Percentiles rank a stretch among this genome's conserved stretches.
phyloP scores from a whole-genome alignment of 92 coral and sea anemone species.

The Epizoanthus fatuus region DNA sequence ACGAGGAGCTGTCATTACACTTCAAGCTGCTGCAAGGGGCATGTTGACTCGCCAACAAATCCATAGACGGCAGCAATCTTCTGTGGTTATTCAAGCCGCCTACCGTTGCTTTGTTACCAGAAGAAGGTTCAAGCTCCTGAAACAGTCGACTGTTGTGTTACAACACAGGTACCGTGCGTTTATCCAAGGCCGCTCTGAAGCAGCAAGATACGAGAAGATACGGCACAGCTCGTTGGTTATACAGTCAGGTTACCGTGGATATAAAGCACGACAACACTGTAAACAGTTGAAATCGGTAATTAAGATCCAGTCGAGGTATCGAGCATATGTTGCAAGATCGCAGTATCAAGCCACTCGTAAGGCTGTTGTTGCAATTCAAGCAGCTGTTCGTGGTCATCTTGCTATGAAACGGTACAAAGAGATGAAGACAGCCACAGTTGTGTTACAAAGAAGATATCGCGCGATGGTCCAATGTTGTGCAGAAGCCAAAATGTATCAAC shows the following conservation, averaged over 20 bases:
- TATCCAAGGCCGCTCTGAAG: slow-evolving; percentile 56
- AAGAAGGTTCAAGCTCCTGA: slow-evolving; percentile 40
- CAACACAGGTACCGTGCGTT: slow-evolving; percentile 81
- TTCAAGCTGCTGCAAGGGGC: slow-evolving; percentile 69
- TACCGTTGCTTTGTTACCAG: slow-evolving; percentile 54
- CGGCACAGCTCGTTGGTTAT: slow-evolving; percentile 38
- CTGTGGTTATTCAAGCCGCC: slow-evolving; percentile 68
- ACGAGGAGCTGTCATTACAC: slow-evolving; percentile 59
- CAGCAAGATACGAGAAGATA: slow-evolving; percentile 46
- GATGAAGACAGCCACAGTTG: slow-evolving; percentile 53
- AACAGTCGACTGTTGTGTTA: slow-evolving; percentile 33
- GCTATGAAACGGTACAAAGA: slow-evolving; percentile 55
- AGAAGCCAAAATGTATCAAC: slow-evolving; percentile 16
- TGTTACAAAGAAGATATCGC: slow-evolving; percentile 52
- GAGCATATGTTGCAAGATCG: slow-evolving; percentile 70
- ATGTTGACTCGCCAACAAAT: slow-evolving; percentile 41
- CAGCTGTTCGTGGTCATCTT: slow-evolving; percentile 58
- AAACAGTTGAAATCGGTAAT: slow-evolving; percentile 56
- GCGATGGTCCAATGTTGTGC: slow-evolving; percentile 16
- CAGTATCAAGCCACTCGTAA: slow-evolving; percentile 40
- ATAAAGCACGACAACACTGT: slow-evolving; percentile 43
- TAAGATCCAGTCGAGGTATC: slow-evolving; percentile 74
- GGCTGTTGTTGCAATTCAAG: slow-evolving; percentile 70
- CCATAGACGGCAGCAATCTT: slow-evolving; percentile 43
- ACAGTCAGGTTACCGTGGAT: slow-evolving; percentile 71